Percentiles rank a stretch among this genome's conserved stretches.
These are phyloP conservation scores for Perizoma affinitatum DNA, from an alignment of 2,888 invertebrate species.

Conservation along the genomic window DNA sequence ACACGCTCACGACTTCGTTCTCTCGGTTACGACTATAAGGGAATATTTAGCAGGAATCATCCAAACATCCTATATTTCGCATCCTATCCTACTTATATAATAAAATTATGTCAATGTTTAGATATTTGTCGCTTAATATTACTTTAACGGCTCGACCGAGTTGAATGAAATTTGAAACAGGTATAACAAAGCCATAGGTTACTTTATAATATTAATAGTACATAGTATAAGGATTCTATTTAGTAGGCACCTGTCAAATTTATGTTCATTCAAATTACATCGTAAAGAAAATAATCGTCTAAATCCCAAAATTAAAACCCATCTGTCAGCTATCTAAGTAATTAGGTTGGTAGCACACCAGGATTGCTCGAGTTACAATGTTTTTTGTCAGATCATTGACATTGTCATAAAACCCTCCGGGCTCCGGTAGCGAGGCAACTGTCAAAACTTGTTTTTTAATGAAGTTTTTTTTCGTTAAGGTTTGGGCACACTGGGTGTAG, in stretches of 20 bases:
- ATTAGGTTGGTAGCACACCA: conserved; percentile 37
- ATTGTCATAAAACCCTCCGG: conserved; percentile 40
- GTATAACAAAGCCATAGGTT: too few species aligned
- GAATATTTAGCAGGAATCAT: too few species aligned
- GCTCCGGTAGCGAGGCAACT: conserved; percentile 43
- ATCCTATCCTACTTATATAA: too few species aligned
- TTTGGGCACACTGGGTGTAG: conserved; percentile 35
- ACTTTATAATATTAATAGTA: too few species aligned
- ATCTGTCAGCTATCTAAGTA: conserved; percentile 30
- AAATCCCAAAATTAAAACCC: conserved; percentile 21
- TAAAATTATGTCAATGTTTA: too few species aligned
- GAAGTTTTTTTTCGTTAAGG: conserved; percentile 28
- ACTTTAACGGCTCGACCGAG: too few species aligned
- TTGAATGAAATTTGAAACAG: too few species aligned
- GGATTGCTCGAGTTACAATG: conserved; percentile 29
- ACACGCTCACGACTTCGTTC: too few species aligned
- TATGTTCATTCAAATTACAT: background rate
- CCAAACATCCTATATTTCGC: too few species aligned
- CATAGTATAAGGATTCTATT: too few species aligned
- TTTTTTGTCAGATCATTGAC: conserved; percentile 43
- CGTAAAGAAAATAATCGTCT: conserved; percentile 5
- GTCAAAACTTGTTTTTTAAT: conserved; percentile 39
- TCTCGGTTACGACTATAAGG: too few species aligned
- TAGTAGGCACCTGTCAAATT: background rate
- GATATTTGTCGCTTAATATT: too few species aligned